phyloP scores from a whole-genome alignment of 2,888 invertebrate genomes.

The Nomada ferruginata region DNA sequence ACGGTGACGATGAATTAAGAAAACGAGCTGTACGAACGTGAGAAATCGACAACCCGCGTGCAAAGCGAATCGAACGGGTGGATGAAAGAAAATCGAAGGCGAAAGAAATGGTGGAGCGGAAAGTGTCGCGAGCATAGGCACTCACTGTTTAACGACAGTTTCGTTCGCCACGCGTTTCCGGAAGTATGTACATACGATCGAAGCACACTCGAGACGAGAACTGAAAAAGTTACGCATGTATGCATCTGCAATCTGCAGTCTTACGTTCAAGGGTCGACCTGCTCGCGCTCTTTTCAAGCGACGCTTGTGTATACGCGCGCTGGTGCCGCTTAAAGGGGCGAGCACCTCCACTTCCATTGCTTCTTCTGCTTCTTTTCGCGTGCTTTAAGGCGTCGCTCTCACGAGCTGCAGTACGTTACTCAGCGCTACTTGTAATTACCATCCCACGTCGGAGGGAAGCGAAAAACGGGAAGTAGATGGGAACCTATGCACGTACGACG shows the following conservation, averaged over 20 bases:
- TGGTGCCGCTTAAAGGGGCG: conserved; percentile 53
- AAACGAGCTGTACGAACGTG: background rate
- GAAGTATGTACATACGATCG: conserved; percentile 18
- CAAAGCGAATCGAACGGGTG: background rate
- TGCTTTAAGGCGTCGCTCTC: conserved; percentile 65
- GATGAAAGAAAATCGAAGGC: background rate
- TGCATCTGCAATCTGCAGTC: conserved; percentile 34
- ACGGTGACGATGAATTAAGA: conserved; percentile 6
- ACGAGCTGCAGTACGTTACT: conserved; percentile 59
- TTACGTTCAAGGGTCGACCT: conserved; percentile 44
- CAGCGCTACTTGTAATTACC: conserved; percentile 68
- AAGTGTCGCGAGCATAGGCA: conserved; percentile 17
- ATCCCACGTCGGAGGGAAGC: conserved; percentile 45
- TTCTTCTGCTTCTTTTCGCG: conserved; percentile 38
- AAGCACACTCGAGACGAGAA: conserved; percentile 52
- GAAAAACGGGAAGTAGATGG: conserved; percentile 60
- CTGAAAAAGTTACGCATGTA: conserved; percentile 42
- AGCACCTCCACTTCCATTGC: conserved; percentile 31
- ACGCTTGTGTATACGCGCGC: conserved; percentile 41
- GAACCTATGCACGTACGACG: conserved; percentile 4
- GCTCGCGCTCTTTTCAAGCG: conserved; percentile 53
- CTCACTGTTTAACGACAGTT: conserved; percentile 42
- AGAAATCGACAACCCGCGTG: background rate
- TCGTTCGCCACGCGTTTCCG: conserved; percentile 43
- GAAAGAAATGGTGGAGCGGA: background rate